Evolutionary conservation across 2,888 invertebrate species (phyloP), one percentile per base, ranked within the genome.

Genomic region (Luffia ferchaultella): DNA sequence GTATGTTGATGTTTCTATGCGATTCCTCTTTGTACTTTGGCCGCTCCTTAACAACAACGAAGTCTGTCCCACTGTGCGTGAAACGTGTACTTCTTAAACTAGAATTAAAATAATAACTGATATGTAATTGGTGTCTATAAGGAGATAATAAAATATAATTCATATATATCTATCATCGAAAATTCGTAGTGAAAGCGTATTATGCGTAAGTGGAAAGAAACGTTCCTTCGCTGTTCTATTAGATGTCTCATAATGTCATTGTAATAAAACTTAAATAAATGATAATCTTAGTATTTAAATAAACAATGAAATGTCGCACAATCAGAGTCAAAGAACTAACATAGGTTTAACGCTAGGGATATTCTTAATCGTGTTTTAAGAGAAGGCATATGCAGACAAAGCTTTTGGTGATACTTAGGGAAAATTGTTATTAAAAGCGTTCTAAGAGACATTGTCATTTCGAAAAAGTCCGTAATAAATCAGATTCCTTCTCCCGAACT

Each of bases 121-220:
- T 64, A 65, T 70, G 60, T 80, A 76, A 77, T 82, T 71, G 79
- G 76, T 83, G 82, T 80, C 79, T 80, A 73, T 79, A 76, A 73
- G 65, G 58, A 62, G 58, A 62, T 61, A 50, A 42, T 45, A 58
- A 58, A 60, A 68, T 69, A 68, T 65, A 53, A 58, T 60, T 54
- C 62, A 62, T 67, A n/a, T 67, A 60, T 65, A 66, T 67, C 17
- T 16, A 63, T 71, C 67, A 67, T 65, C 62, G 62, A 63, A 61
- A 63, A 64, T 50, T 63, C 60, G 71, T 74, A 75, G 76, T 63
- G 2, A 16, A 30, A 30, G 5, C 30, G 30, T 30, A 30, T 45
- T 18, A 45, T 16, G 9, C n/a, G 19, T 19, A 9, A 19, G 9
- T 18, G n/a, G 2, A 44, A 45, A 19, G 19, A 9, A 20, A 16